These are phyloP conservation scores for Odontomachus brunneus DNA, from an alignment of 1,140 invertebrate species.

Conservation along the genomic window DNA sequence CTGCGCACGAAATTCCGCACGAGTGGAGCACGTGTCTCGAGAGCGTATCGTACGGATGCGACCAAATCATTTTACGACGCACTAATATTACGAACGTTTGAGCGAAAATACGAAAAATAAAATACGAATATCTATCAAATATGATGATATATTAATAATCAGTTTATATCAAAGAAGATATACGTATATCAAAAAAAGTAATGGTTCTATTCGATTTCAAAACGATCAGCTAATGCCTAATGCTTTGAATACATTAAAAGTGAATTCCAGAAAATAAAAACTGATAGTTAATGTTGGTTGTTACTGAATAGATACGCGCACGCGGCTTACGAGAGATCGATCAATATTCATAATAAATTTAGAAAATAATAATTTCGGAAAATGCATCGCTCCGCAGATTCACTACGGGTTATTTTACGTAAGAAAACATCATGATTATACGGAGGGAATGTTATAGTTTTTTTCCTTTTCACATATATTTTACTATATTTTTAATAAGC, in stretches of 20 bases:
- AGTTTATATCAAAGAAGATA: not conserved
- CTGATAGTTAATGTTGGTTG: not conserved
- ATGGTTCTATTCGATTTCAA: not conserved
- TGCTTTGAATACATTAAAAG: too few species aligned
- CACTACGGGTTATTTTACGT: not conserved
- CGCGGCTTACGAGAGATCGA: too few species aligned
- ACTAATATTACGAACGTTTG: not conserved
- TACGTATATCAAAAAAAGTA: not conserved
- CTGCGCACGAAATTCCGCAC: conserved; percentile 19
- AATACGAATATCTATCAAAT: not conserved
- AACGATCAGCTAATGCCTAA: too few species aligned
- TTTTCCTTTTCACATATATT: too few species aligned
- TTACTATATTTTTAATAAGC: too few species aligned
- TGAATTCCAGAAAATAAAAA: not conserved
- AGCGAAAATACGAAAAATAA: too few species aligned
- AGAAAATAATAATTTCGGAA: too few species aligned
- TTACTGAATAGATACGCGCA: not conserved
- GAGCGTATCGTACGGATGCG: not conserved
- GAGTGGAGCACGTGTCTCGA: not conserved
- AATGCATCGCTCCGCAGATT: too few species aligned
- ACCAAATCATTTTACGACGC: conserved; percentile 2
- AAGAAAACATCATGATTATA: too few species aligned
- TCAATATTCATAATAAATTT: too few species aligned
- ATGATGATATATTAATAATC: too few species aligned
- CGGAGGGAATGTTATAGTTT: too few species aligned